Conservation (phyloP, 2,113 vertebrate genomes). For the Leptosomus discolor region DNA sequence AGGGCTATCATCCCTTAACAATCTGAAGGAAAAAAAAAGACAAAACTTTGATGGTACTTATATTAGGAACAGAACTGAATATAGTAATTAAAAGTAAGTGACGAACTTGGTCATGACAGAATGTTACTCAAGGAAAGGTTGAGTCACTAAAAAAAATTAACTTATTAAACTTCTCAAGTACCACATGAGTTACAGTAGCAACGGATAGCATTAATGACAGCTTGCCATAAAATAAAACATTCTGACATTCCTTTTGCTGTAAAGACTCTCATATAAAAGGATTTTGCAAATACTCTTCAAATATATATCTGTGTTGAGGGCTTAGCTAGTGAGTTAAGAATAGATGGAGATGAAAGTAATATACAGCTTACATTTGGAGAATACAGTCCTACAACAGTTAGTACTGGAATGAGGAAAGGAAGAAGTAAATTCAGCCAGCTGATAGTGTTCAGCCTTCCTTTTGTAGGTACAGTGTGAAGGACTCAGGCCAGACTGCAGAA, state of each 20-base stretch:
- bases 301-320: not conserved
- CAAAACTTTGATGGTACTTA: not conserved
- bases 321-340: not conserved
- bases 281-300: not conserved
- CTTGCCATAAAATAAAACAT: not conserved
- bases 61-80: not conserved
- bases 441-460: not conserved
- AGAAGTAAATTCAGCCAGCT: not conserved
- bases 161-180: not conserved
- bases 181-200: not conserved
- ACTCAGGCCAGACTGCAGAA: not conserved
- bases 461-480: not conserved
- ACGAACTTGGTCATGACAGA: not conserved
- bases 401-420: not conserved
- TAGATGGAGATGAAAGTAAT: not conserved
- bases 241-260: not conserved
- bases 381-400: not conserved
- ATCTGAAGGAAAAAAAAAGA: not conserved
- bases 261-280: not conserved
- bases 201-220: not conserved
- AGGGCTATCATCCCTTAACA: not conserved
- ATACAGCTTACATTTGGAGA: not conserved
- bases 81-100: conserved; percentile 8
- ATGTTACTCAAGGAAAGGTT: not conserved
- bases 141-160: not conserved